phyloP scores from a whole-genome alignment of 1,140 invertebrate species.

The Stegodyphus mimosarum region DNA sequence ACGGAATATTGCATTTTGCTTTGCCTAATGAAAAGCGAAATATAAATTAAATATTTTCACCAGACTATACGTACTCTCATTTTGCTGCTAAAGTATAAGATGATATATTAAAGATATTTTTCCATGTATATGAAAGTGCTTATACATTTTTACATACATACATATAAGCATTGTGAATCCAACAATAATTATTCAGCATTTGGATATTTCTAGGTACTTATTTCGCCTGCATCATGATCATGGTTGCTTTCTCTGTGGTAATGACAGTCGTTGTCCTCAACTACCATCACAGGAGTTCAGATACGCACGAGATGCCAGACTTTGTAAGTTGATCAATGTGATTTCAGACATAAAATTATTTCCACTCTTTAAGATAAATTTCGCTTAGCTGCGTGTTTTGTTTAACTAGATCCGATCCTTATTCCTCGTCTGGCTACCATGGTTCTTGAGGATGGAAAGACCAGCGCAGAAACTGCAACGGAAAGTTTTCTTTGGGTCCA shows the following conservation, averaged over 20 bases:
- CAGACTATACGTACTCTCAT: too few species aligned
- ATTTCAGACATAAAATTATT: background rate
- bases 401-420: constrained; percentile 82
- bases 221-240: constrained; percentile 99
- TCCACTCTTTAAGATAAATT: too few species aligned
- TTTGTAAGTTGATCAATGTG: constrained; percentile 79
- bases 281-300: constrained; percentile 97
- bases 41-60: too few species aligned
- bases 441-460: constrained; percentile 92
- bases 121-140: too few species aligned
- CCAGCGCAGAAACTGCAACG: constrained; percentile 92
- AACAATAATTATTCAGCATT: background rate
- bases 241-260: constrained; percentile 98
- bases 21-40: too few species aligned
- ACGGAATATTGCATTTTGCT: too few species aligned
- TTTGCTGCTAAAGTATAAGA: too few species aligned
- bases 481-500: constrained; percentile 78
- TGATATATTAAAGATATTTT: too few species aligned
- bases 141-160: too few species aligned
- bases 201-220: constrained; percentile 84
- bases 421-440: constrained; percentile 96
- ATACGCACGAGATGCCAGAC: constrained; percentile 97
- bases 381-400: background rate
- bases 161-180: too few species aligned
- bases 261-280: constrained; percentile 98